Conservation (phyloP, 2,113 vertebrate species). For the Sula dactylatra region DNA sequence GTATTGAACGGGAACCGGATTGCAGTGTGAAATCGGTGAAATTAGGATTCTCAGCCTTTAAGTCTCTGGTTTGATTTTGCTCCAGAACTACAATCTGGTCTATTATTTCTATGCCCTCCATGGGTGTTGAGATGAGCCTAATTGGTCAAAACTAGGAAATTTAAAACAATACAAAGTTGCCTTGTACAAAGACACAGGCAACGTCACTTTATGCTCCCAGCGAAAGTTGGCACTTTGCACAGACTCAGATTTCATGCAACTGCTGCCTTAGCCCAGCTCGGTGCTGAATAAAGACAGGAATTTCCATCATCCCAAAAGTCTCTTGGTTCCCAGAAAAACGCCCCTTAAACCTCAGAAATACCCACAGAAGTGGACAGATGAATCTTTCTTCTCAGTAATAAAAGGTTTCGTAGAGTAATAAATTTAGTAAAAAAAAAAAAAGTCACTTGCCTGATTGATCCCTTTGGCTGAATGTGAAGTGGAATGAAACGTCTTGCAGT, state of each 20-base stretch:
- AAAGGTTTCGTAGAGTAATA: not conserved
- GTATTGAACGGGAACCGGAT: accelerated
- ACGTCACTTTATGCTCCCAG: not conserved
- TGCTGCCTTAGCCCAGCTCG: not conserved
- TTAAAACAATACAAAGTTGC: not conserved
- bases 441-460: not conserved
- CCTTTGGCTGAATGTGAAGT: not conserved
- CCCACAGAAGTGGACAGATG: not conserved
- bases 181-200: not conserved
- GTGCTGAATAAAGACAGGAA: not conserved
- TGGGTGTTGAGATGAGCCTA: not conserved
- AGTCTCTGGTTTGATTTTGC: not conserved
- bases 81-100: not conserved
- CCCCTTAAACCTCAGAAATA: not conserved
- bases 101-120: not conserved
- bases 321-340: not conserved
- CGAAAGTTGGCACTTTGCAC: not conserved
- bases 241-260: not conserved
- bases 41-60: not conserved
- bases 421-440: not conserved
- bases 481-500: not conserved
- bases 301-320: not conserved
- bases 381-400: not conserved
- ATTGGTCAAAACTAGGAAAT: not conserved
- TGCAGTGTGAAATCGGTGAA: not conserved